Conservation (phyloP, 2,113 vertebrate genomes). For the Nymphicus hollandicus region DNA sequence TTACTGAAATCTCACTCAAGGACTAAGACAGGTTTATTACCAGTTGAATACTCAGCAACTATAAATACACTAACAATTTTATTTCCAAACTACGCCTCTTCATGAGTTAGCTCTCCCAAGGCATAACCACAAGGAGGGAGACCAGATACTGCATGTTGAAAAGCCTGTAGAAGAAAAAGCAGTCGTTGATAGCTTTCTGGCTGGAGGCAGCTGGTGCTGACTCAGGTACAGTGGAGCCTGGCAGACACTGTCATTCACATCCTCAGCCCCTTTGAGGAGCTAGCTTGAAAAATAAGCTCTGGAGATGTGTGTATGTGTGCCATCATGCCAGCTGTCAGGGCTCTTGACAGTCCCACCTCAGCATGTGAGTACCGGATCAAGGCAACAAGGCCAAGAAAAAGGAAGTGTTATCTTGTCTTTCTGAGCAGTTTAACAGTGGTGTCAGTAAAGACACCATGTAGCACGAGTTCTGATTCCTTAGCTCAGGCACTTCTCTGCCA, state of each 20-base stretch:
- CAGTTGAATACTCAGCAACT: not conserved
- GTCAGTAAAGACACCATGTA: conserved; percentile 30
- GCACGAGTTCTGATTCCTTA: conserved; percentile 25
- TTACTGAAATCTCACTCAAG: not conserved
- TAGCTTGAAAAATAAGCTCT: conserved; percentile 42
- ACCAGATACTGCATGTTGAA: not conserved
- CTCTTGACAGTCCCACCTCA: conserved; percentile 52
- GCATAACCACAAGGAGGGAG: not conserved
- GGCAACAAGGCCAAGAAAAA: conserved; percentile 42
- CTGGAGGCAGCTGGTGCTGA: conserved; percentile 57
- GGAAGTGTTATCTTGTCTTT: conserved; percentile 54
- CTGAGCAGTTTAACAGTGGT: conserved; percentile 40
- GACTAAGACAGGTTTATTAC: not conserved
- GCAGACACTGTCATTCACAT: conserved; percentile 47
- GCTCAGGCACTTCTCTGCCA: conserved; percentile 42
- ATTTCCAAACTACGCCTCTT: not conserved
- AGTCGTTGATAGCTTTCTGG: not conserved
- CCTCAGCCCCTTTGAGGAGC: conserved; percentile 25
- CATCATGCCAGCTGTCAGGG: conserved; percentile 55
- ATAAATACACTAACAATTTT: not conserved
- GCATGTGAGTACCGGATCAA: conserved; percentile 50
- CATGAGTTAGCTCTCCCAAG: not conserved
- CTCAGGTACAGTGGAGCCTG: conserved; percentile 52
- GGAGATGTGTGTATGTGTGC: conserved; percentile 22
- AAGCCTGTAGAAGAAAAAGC: not conserved